Evolutionary conservation across 37 sponge, comb jelly and placozoan species (phyloP).

Genomic region (Agelas oroides): DNA sequence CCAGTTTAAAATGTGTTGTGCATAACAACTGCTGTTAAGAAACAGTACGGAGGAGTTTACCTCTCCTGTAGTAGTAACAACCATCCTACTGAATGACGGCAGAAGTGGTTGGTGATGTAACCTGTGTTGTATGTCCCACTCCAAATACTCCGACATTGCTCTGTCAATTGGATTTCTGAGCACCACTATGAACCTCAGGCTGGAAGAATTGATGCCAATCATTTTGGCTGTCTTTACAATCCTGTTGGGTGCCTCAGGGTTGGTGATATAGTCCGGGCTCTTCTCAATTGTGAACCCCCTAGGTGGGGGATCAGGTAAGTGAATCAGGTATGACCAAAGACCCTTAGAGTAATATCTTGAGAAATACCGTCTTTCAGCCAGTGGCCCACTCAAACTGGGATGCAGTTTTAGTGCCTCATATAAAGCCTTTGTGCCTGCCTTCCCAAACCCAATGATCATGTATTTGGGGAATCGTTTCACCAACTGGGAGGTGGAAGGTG

Average conservation of each 20-base stretch:
- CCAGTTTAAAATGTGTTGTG: conserved; percentile 70
- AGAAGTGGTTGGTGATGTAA: neutral
- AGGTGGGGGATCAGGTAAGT: conserved; percentile 44
- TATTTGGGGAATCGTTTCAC: conserved; percentile 66
- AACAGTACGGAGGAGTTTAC: conserved; percentile 15
- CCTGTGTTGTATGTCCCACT: conserved; percentile 59
- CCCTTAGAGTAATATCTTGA: conserved; percentile 54
- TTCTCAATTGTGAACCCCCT: conserved; percentile 64
- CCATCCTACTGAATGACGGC: conserved; percentile 59
- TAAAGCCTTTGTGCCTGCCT: conserved; percentile 86
- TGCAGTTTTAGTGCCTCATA: conserved; percentile 74
- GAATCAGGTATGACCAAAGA: conserved; percentile 57
- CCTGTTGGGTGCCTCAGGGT: conserved; percentile 24
- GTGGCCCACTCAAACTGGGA: conserved; percentile 63
- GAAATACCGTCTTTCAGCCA: conserved; percentile 74
- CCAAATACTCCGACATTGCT: conserved; percentile 88
- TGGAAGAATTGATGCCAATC: conserved; percentile 3
- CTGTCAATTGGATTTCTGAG: conserved; percentile 81
- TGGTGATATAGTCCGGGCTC: conserved; percentile 84
- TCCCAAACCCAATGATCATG: conserved; percentile 91
- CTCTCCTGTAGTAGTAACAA: conserved; percentile 24
- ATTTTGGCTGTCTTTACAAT: conserved; percentile 13
- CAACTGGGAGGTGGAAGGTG: neutral
- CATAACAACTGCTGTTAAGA: conserved; percentile 76
- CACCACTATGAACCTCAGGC: conserved; percentile 77